phyloP scores from a whole-genome alignment of 2,797 vertebrate genomes.

The Nyctibius grandis region DNA sequence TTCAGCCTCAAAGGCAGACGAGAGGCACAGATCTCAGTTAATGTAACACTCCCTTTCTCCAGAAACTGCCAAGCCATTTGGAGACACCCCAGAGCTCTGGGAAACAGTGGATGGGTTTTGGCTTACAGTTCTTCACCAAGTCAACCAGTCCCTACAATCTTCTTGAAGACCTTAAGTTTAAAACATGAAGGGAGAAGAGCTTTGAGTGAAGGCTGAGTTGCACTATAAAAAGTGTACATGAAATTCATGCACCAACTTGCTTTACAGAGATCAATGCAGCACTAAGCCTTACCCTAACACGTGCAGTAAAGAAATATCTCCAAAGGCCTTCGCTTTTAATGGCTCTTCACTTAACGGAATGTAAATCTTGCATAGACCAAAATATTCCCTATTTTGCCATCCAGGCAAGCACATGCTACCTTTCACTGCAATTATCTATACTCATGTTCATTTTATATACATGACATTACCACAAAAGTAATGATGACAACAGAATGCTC shows the following conservation, averaged over 20 bases:
- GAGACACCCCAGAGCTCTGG: not conserved
- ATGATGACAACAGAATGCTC: not conserved
- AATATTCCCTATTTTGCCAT: not conserved
- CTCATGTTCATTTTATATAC: not conserved
- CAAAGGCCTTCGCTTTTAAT: not conserved
- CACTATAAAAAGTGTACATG: fast-evolving
- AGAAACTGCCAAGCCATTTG: not conserved
- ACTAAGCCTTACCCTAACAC: not conserved
- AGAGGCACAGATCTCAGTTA: not conserved
- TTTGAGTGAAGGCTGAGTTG: not conserved
- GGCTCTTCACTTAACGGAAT: not conserved
- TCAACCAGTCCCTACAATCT: not conserved
- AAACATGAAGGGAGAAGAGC: not conserved
- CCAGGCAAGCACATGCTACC: not conserved
- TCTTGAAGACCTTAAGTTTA: not conserved
- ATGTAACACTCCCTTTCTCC: not conserved
- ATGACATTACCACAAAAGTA: not conserved
- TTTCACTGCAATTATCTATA: not conserved
- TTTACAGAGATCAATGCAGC: fast-evolving
- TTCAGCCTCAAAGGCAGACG: not conserved
- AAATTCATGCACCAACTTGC: fast-evolving
- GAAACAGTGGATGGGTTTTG: not conserved
- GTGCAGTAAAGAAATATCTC: not conserved
- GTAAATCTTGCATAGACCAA: not conserved
- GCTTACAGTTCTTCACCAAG: not conserved